These are phyloP conservation scores for Nyctibius grandis DNA, from an alignment of 2,797 vertebrate genomes.

Conservation along the genomic window DNA sequence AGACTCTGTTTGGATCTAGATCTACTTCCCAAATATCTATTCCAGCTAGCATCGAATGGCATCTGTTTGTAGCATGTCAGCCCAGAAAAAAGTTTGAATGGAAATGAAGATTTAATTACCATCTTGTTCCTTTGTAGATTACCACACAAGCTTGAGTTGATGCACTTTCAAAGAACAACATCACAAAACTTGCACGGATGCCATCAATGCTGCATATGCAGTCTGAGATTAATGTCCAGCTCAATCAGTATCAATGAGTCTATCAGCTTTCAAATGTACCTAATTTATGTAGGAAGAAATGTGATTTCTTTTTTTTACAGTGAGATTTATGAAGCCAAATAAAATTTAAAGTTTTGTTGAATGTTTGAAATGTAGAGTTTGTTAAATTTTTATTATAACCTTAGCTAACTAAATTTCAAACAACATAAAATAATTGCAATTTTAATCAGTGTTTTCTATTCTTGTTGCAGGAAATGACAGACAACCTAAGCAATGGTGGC, in stretches of 20 bases:
- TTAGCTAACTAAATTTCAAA: constrained; percentile 15
- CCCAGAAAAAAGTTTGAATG: background rate
- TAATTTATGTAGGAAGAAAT: background rate
- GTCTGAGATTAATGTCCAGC: background rate
- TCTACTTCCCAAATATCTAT: background rate
- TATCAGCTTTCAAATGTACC: constrained; percentile 18
- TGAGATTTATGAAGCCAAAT: background rate
- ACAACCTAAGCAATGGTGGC: constrained; percentile 91
- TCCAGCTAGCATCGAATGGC: background rate
- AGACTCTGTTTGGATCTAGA: background rate
- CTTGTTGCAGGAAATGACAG: constrained; percentile 88
- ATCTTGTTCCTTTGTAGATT: constrained; percentile 19
- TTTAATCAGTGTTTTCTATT: constrained; percentile 61
- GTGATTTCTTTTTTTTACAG: background rate
- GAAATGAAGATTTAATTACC: background rate
- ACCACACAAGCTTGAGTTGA: background rate
- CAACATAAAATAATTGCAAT: background rate
- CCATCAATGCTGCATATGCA: background rate
- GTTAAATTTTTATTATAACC: background rate
- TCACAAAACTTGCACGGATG: constrained; percentile 3
- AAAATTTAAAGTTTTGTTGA: background rate
- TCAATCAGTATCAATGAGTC: background rate
- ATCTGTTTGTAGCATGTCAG: constrained; percentile 19
- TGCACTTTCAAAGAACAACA: background rate
- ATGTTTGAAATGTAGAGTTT: constrained; percentile 1